Evolutionary conservation across 2,113 vertebrate genomes (phyloP).

Genomic region (Takifugu flavidus): DNA sequence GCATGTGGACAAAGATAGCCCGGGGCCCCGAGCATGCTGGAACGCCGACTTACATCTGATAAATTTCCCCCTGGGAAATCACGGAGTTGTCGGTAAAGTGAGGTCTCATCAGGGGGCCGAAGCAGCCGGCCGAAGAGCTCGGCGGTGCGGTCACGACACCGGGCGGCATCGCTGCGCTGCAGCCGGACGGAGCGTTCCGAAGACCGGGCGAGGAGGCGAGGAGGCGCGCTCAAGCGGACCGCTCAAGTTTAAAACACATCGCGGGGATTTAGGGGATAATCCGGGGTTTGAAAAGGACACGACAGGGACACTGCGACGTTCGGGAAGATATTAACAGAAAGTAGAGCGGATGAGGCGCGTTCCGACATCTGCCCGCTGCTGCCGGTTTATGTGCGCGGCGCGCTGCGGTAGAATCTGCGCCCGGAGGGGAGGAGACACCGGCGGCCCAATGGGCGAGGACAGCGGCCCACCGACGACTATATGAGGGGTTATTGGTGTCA

Average conservation of each 20-base stretch:
- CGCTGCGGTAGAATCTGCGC: slow-evolving; percentile 49
- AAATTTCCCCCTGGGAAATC: slow-evolving; percentile 49
- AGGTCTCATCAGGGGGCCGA: slow-evolving; percentile 49
- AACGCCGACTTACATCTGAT: slow-evolving; percentile 55
- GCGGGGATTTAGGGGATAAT: neutral
- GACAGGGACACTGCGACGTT: too few relatives aligned
- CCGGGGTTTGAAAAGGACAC: neutral
- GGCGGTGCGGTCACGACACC: slow-evolving; percentile 55
- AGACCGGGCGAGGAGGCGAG: neutral
- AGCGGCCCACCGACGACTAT: neutral
- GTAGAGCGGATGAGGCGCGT: slow-evolving; percentile 19
- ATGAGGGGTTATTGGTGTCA: slow-evolving; percentile 20
- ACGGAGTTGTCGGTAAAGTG: slow-evolving; percentile 53
- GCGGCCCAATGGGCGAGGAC: slow-evolving; percentile 26
- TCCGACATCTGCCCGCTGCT: neutral
- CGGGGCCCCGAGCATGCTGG: neutral
- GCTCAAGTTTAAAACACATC: neutral
- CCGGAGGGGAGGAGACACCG: slow-evolving; percentile 40
- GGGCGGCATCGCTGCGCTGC: slow-evolving; percentile 59
- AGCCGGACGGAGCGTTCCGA: neutral
- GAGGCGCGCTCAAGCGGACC: neutral
- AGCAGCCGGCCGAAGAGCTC: slow-evolving; percentile 48
- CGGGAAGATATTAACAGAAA: neutral
- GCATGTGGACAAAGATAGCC: neutral
- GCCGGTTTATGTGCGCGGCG: slow-evolving; percentile 28